A percentile compares a stretch with the other conserved stretches of the same genome.
These are phyloP conservation scores for Limnephilus rhombicus DNA, from an alignment of 2,888 invertebrate genomes.

Conservation along the genomic window DNA sequence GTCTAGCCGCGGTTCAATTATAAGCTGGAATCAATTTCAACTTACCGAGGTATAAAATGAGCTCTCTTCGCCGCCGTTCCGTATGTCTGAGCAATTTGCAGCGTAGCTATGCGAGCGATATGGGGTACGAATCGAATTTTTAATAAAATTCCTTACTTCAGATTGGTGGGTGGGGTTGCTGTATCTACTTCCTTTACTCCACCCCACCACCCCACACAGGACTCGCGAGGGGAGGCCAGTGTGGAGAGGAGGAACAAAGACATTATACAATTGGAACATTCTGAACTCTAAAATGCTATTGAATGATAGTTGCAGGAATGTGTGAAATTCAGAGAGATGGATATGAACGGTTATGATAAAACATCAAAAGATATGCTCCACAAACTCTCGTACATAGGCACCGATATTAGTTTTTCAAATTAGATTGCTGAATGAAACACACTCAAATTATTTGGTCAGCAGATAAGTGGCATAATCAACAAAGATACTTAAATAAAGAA, in stretches of 20 bases:
- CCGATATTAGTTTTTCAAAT: background rate
- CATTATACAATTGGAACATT: slow-evolving; percentile 30
- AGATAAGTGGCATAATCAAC: background rate
- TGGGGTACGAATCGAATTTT: slow-evolving; percentile 58
- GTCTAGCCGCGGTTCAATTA: slow-evolving; percentile 66
- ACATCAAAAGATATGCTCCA: background rate
- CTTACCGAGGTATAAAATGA: slow-evolving; percentile 65
- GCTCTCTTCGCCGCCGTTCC: slow-evolving; percentile 56
- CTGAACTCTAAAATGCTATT: background rate
- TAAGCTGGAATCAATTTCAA: slow-evolving; percentile 66
- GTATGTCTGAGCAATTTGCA: slow-evolving; percentile 52
- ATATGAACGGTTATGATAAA: background rate
- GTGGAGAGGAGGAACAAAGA: slow-evolving; percentile 29
- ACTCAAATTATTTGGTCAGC: background rate
- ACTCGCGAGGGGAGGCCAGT: background rate
- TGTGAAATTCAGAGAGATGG: background rate
- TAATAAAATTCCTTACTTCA: slow-evolving; percentile 58
- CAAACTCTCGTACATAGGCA: background rate
- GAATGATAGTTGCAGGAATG: background rate
- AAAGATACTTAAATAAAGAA: background rate
- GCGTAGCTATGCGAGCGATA: slow-evolving; percentile 47
- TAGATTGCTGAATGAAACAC: background rate
- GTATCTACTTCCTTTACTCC: background rate
- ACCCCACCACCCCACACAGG: background rate
- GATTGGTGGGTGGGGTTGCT: slow-evolving; percentile 27